Conservation (phyloP, 2,113 vertebrate species). For the Nettapus auritus region DNA sequence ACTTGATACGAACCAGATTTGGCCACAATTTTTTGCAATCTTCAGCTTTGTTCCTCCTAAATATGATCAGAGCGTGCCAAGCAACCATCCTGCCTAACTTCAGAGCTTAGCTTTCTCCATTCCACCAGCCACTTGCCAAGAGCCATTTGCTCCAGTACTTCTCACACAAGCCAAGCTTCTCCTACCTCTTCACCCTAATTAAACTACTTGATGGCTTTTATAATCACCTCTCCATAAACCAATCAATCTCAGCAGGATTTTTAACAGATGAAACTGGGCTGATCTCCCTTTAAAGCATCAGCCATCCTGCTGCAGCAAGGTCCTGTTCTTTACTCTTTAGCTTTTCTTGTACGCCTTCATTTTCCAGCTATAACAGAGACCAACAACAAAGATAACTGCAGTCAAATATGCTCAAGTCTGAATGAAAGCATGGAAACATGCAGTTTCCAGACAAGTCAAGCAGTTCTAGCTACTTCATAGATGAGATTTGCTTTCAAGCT, state of each 20-base stretch:
- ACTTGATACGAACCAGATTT: neutral
- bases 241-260: slow-evolving; percentile 49
- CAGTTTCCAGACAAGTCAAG: neutral
- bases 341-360: neutral
- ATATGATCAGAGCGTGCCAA: neutral
- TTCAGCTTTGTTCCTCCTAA: slow-evolving; percentile 3
- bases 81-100: neutral
- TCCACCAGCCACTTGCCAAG: slow-evolving; percentile 47
- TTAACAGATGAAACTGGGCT: slow-evolving; percentile 2
- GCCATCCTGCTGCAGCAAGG: neutral
- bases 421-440: neutral
- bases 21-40: neutral
- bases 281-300: slow-evolving; percentile 31
- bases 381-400: neutral
- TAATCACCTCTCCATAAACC: slow-evolving; percentile 52
- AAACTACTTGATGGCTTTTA: slow-evolving; percentile 55
- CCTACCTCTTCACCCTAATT: slow-evolving; percentile 57
- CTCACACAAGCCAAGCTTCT: slow-evolving; percentile 53
- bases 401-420: neutral
- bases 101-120: neutral
- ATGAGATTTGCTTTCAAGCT: neutral
- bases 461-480: neutral
- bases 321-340: neutral
- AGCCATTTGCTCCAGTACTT: slow-evolving; percentile 33
- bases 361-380: neutral